Evolutionary conservation across 2,888 invertebrate species (phyloP).

Genomic region (Gastrophysa polygoni): DNA sequence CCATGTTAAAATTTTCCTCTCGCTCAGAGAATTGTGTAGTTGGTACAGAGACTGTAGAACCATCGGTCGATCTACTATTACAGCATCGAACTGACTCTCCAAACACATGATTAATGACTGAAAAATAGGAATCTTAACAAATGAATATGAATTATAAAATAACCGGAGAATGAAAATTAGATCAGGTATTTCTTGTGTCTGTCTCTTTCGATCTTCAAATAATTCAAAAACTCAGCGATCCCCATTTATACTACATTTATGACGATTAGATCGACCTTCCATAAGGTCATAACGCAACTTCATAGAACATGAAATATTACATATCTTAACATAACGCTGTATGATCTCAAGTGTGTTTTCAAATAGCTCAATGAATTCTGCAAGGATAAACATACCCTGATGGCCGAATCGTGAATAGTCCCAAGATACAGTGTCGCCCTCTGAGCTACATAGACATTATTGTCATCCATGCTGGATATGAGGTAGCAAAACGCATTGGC

Average conservation of each 20-base stretch:
- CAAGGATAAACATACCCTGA: conserved; percentile 70
- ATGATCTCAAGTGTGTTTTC: too few relatives aligned
- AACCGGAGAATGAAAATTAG: too few relatives aligned
- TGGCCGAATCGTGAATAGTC: conserved; percentile 88
- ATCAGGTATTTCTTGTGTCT: too few relatives aligned
- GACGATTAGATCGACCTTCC: too few relatives aligned
- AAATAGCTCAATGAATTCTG: too few relatives aligned
- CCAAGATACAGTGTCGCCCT: conserved; percentile 90
- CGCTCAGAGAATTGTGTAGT: conserved; percentile 89
- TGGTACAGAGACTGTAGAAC: conserved; percentile 95
- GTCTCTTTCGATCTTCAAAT: too few relatives aligned
- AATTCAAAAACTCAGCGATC: too few relatives aligned
- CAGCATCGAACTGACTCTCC: conserved; percentile 97
- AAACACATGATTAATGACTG: conserved; percentile 89
- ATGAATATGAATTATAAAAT: too few relatives aligned
- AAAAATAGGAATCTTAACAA: conserved; percentile 39
- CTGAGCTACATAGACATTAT: conserved; percentile 93
- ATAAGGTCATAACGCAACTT: too few relatives aligned
- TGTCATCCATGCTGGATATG: conserved; percentile 95
- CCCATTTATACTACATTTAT: too few relatives aligned
- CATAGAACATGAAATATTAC: too few relatives aligned
- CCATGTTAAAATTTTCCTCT: conserved; percentile 91
- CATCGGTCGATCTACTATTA: conserved; percentile 95
- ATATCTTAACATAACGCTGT: too few relatives aligned
- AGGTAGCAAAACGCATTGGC: conserved; percentile 97